Evolutionary conservation across 2,113 vertebrate genomes (phyloP).

Genomic region (Aleadryas rufinucha): DNA sequence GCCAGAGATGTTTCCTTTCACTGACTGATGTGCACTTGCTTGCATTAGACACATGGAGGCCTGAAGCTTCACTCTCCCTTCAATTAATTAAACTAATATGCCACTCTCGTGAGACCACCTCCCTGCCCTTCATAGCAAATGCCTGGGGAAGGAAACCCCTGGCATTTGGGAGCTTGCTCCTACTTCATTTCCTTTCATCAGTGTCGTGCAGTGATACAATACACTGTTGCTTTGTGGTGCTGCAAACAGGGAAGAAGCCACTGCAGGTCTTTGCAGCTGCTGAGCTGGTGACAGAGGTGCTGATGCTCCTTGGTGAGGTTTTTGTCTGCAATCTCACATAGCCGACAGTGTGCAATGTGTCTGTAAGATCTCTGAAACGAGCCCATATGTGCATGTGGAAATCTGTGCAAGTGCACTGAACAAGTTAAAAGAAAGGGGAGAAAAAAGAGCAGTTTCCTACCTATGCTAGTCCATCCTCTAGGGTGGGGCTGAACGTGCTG

Average conservation of each 20-base stretch:
- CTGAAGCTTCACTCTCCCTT: background rate
- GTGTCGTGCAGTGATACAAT: background rate
- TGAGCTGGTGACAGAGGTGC: background rate
- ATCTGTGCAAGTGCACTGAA: background rate
- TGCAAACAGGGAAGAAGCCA: background rate
- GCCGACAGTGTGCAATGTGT: background rate
- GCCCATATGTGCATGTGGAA: rapidly evolving
- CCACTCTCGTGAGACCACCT: background rate
- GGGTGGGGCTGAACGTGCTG: background rate
- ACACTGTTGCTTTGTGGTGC: background rate
- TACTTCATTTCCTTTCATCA: background rate
- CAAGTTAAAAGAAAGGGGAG: background rate
- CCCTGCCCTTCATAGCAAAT: background rate
- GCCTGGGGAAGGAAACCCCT: background rate
- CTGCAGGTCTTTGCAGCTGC: background rate
- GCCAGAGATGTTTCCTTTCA: background rate
- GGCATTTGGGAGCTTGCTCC: background rate
- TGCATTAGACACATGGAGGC: background rate
- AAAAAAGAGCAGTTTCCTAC: background rate
- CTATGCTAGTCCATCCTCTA: background rate
- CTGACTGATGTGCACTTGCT: background rate
- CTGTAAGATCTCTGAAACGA: background rate
- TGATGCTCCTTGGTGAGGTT: background rate
- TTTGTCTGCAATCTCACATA: background rate
- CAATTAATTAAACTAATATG: background rate